phyloP scores from a whole-genome alignment of 1,140 invertebrate species.

The Penaeus vannamei region DNA sequence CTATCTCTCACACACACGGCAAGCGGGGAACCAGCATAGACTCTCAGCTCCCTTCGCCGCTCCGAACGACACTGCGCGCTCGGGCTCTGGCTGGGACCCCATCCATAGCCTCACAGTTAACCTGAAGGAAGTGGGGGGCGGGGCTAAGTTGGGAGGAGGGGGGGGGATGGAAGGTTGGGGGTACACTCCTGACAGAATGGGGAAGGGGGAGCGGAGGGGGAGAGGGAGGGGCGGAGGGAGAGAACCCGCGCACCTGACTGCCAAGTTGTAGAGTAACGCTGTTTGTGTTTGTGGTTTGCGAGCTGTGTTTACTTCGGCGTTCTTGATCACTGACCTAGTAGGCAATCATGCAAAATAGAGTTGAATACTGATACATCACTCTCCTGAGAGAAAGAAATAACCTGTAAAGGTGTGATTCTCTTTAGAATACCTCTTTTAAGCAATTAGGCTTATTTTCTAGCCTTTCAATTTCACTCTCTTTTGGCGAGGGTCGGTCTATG shows the following conservation, averaged over 20 bases:
- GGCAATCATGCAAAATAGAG: no score
- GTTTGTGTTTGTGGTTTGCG: background rate
- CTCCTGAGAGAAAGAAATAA: no score
- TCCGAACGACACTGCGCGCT: slow-evolving; percentile 17
- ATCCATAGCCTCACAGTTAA: slow-evolving; percentile 42
- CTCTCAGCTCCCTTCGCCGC: slow-evolving; percentile 7
- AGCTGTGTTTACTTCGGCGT: background rate
- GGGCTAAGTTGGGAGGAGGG: no score
- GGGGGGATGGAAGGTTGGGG: background rate
- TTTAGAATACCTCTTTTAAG: no score
- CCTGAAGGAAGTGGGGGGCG: slow-evolving; percentile 47
- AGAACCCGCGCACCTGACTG: background rate
- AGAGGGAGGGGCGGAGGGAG: background rate
- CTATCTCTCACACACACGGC: slow-evolving; percentile 29
- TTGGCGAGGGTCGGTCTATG: no score
- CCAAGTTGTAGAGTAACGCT: slow-evolving; percentile 28
- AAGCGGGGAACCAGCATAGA: slow-evolving; percentile 26
- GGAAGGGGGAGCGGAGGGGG: background rate
- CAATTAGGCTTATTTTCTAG: no score
- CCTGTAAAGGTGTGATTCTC: no score
- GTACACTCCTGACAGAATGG: background rate
- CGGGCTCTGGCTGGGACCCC: slow-evolving; percentile 20
- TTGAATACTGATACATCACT: no score
- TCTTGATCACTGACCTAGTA: no score
- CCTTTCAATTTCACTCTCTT: no score